Percentiles rank a stretch among this genome's conserved stretches.
phyloP scores from a whole-genome alignment of 2,797 vertebrate species.

The Sebastiscus tertius region DNA sequence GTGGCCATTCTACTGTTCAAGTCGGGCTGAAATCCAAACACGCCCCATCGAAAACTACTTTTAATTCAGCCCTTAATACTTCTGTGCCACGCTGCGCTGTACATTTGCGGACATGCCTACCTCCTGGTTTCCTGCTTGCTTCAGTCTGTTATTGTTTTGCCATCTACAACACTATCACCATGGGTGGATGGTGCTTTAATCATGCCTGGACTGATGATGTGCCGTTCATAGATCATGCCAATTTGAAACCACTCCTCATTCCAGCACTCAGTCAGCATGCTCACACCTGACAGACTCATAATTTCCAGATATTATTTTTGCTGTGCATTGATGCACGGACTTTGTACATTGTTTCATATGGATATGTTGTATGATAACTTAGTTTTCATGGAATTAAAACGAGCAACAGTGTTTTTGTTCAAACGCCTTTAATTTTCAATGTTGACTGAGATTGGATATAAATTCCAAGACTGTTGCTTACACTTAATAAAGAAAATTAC shows the following conservation, averaged over 20 bases:
- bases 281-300: conserved; percentile 33
- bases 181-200: conserved; percentile 70
- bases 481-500: conserved; percentile 74
- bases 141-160: conserved; percentile 42
- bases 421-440: conserved; percentile 81
- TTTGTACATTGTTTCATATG: conserved; percentile 91
- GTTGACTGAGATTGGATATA: conserved; percentile 85
- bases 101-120: conserved; percentile 59
- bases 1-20: conserved; percentile 98
- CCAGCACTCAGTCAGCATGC: conserved; percentile 32
- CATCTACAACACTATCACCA: conserved; percentile 19
- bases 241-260: conserved; percentile 27
- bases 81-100: conserved; percentile 38
- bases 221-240: conserved; percentile 61
- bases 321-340: conserved; percentile 85
- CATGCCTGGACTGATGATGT: conserved; percentile 87
- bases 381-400: conserved; percentile 89
- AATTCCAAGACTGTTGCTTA: conserved; percentile 89
- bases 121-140: conserved; percentile 41
- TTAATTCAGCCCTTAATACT: conserved; percentile 42
- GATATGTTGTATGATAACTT: conserved; percentile 92
- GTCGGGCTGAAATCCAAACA: conserved; percentile 87
- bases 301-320: conserved; percentile 53
- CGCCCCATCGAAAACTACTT: conserved; percentile 28
- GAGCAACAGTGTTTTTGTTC: conserved; percentile 85